A percentile compares a stretch with the other conserved stretches of the same genome.
Evolutionary conservation across 2,888 invertebrate species (phyloP).

Genomic region (Leuctra nigra): DNA sequence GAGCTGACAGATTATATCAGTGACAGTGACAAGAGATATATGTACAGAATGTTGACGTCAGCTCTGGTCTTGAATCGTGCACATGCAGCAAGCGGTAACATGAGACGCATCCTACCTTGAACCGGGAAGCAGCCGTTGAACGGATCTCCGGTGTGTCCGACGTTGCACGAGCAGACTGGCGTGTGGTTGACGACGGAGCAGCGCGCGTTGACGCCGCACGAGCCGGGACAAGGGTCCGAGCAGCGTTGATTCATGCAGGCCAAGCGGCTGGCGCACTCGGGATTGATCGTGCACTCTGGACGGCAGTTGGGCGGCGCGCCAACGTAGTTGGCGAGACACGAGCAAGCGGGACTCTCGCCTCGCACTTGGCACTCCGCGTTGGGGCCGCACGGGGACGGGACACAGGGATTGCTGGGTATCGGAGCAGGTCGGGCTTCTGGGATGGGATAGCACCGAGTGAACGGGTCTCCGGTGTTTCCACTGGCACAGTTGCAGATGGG

Average conservation of each 20-base stretch:
- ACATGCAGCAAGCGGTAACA: slow-evolving; percentile 21
- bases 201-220: slow-evolving; percentile 62
- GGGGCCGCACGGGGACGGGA: slow-evolving; percentile 59
- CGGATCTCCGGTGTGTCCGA: slow-evolving; percentile 63
- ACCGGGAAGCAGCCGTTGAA: slow-evolving; percentile 30
- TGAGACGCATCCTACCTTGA: slow-evolving; percentile 29
- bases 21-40: slow-evolving; percentile 1
- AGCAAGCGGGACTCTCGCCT: slow-evolving; percentile 50
- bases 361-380: slow-evolving; percentile 73
- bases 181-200: slow-evolving; percentile 69
- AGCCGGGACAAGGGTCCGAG: slow-evolving; percentile 66
- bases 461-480: slow-evolving; percentile 69
- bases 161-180: slow-evolving; percentile 64
- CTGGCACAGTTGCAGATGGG: slow-evolving; percentile 27
- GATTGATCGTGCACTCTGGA: slow-evolving; percentile 67
- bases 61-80: slow-evolving; percentile 14
- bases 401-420: slow-evolving; percentile 33
- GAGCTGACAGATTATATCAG: background rate
- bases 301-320: slow-evolving; percentile 47
- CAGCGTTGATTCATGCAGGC: slow-evolving; percentile 67
- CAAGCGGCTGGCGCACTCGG: slow-evolving; percentile 60
- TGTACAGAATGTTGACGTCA: background rate
- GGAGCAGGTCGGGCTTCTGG: slow-evolving; percentile 28
- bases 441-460: slow-evolving; percentile 52
- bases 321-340: slow-evolving; percentile 31